Evolutionary conservation across 2,888 invertebrate species (phyloP).

Genomic region (Synanthedon myopaeformis): DNA sequence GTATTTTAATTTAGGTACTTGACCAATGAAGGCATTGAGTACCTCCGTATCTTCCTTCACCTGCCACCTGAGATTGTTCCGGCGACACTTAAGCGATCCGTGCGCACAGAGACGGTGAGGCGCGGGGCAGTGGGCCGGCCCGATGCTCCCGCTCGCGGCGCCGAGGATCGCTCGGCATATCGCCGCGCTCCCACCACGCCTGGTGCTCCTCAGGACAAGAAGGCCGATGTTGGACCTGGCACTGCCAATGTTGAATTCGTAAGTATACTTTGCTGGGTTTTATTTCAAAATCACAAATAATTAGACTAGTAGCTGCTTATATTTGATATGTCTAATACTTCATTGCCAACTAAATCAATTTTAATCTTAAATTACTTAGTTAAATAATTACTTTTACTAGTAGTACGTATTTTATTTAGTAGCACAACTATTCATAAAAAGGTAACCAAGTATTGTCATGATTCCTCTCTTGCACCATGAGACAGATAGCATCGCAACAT

Average conservation of each 20-base stretch:
- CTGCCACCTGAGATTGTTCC: conserved; percentile 99
- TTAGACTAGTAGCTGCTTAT: no score
- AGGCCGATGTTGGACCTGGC: conserved; percentile 97
- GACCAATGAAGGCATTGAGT: conserved; percentile 98
- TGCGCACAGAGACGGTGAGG: conserved; percentile 86
- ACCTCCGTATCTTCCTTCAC: conserved; percentile 93
- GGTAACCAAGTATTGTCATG: no score
- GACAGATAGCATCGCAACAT: no score
- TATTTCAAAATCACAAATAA: no score
- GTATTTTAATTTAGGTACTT: conserved; percentile 75
- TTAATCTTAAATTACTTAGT: no score
- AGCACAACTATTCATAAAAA: no score
- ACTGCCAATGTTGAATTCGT: conserved; percentile 92
- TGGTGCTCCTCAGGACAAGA: conserved; percentile 85
- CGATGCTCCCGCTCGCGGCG: conserved; percentile 78
- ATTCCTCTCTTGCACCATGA: no score
- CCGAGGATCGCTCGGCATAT: conserved; percentile 87
- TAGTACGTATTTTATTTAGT: no score
- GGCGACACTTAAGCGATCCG: conserved; percentile 93
- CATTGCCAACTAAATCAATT: no score
- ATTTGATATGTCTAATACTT: no score
- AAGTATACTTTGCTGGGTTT: conserved; percentile 23
- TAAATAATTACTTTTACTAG: no score
- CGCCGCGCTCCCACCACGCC: conserved; percentile 78
- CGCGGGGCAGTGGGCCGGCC: conserved; percentile 79